Evolutionary conservation across 2,888 invertebrate species (phyloP).

Genomic region (Ichneumoninae sp.): DNA sequence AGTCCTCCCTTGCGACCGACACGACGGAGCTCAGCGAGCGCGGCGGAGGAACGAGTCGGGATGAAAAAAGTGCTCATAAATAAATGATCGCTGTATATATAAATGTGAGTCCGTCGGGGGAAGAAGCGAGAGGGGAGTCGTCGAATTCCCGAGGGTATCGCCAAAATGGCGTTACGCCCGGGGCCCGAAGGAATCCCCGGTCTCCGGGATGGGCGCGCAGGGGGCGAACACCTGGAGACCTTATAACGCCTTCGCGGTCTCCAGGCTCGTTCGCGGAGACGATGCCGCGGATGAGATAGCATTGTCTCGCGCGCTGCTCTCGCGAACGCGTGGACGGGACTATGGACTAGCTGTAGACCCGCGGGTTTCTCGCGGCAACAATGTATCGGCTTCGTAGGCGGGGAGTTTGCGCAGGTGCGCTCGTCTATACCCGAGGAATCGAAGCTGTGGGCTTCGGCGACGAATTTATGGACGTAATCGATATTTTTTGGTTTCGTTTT

Average conservation of each 20-base stretch:
- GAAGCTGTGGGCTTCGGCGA: background rate
- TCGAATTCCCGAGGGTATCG: constrained; percentile 27
- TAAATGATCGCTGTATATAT: constrained; percentile 41
- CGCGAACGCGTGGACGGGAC: constrained; percentile 55
- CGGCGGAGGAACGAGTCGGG: background rate
- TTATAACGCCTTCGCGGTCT: constrained; percentile 26
- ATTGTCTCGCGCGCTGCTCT: constrained; percentile 71
- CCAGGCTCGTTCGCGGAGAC: constrained; percentile 54
- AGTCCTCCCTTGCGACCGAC: background rate
- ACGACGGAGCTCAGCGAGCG: background rate
- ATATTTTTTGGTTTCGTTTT: background rate
- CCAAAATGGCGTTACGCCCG: constrained; percentile 44
- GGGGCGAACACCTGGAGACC: constrained; percentile 44
- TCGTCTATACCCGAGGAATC: background rate
- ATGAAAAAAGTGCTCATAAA: constrained; percentile 31
- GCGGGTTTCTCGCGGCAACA: background rate
- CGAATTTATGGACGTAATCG: background rate
- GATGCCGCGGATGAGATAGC: constrained; percentile 75
- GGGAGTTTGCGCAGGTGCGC: constrained; percentile 1
- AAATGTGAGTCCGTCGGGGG: constrained; percentile 1
- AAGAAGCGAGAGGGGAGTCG: constrained; percentile 14
- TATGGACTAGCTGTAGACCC: background rate
- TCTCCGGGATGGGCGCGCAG: constrained; percentile 72
- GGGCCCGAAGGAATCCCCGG: constrained; percentile 69
- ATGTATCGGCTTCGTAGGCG: background rate